Evolutionary conservation across 2,888 invertebrate genomes (phyloP).

Genomic region (Acleris sparsana): DNA sequence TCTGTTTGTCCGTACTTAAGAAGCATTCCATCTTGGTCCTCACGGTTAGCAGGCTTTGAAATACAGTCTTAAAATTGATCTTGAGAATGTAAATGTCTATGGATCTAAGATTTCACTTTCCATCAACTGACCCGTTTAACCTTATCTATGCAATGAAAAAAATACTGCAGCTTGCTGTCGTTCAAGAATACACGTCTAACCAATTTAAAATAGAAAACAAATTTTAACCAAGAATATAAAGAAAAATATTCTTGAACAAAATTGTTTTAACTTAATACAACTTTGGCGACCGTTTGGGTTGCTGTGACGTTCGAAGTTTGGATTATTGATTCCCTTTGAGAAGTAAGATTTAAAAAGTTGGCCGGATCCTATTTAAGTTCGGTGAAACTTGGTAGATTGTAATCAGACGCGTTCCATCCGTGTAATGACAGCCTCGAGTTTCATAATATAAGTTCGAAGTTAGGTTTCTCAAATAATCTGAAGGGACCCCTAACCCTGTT

Average conservation of each 20-base stretch:
- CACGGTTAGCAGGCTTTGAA: too few relatives aligned
- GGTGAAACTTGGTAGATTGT: slow-evolving; percentile 54
- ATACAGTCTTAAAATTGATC: too few relatives aligned
- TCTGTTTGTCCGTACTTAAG: too few relatives aligned
- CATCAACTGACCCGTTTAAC: too few relatives aligned
- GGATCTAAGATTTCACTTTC: too few relatives aligned
- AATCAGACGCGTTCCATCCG: slow-evolving; percentile 45
- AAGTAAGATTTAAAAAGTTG: slow-evolving; percentile 51
- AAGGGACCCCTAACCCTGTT: neutral
- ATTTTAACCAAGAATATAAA: too few relatives aligned
- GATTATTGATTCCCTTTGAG: slow-evolving; percentile 37
- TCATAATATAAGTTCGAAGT: slow-evolving; percentile 27
- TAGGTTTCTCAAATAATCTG: slow-evolving; percentile 7
- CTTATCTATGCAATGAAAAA: too few relatives aligned
- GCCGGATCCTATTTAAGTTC: slow-evolving; percentile 62
- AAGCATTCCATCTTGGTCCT: too few relatives aligned
- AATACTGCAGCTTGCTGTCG: too few relatives aligned
- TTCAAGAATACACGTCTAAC: too few relatives aligned
- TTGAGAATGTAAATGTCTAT: too few relatives aligned
- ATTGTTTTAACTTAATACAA: neutral
- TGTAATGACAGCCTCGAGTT: slow-evolving; percentile 41
- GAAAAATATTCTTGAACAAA: neutral
- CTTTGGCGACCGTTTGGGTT: neutral
- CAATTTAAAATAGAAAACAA: too few relatives aligned
- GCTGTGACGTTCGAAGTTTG: slow-evolving; percentile 3